Base-by-base conservation (phyloP, 2,797 vertebrate species). In the Chelon labrosus region DNA sequence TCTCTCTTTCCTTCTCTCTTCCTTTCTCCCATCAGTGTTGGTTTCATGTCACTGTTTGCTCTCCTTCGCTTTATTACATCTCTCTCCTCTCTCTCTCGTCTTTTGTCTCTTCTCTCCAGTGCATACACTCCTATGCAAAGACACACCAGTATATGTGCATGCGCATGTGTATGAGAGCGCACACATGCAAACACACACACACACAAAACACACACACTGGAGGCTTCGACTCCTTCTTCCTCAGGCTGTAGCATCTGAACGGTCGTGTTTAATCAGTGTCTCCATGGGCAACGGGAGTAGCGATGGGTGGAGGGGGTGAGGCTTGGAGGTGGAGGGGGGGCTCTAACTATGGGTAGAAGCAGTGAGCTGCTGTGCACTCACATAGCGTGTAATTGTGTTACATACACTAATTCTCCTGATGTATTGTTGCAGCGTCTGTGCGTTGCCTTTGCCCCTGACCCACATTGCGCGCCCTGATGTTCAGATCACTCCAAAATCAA, bases 261-360 rank as follows among this genome's bases (percentile, higher is more conserved):
- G 84, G 86, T 93, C 93, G 56, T 84, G 86, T 91, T 93, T 86
- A 91, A 93, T 94, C 91, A 94, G 84, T 58, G 86, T 93, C 90
- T 92, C 89, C n/a, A 75, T 87, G 87, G 90, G 89, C 83, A 90
- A 77, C 68, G 6, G 68, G 73, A 79, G 71, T 75, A 75, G 78
- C n/a, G 1, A 81, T 56, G 73, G 75, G 79, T 64, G 77, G 81
- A 53, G 46, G 53, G 56, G 50, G 50, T 20, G 51, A 49, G 70
- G 44, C 54, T 68, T 66, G 54, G 75, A 80, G 74, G 72, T 77
- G 67, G 77, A 74, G 82, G 77, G 77, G 82, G 79, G 80, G 88
- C 86, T 89, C 59, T 81, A 71, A 78, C 81, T 80, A 74, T 70
- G 69, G 85, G 79, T 74, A 64, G 73, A 73, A 80, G 77, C 77